Conservation (phyloP, 2,113 vertebrate species). For the Prietella phreatophila region DNA sequence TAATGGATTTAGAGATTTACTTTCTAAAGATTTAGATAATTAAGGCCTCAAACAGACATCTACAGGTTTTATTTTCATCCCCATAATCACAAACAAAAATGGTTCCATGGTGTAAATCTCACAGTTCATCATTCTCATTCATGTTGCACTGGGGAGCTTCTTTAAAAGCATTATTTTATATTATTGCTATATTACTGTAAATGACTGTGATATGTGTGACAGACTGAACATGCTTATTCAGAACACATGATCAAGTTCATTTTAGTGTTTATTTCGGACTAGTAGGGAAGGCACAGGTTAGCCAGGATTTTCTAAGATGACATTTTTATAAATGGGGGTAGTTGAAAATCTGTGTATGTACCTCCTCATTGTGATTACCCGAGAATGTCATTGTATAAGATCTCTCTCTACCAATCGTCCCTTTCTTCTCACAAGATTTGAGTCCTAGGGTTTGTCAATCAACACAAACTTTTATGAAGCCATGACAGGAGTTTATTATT, state of each 20-base stretch:
- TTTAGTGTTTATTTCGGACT: slow-evolving; percentile 24
- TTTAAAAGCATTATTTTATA: background rate
- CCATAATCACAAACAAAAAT: background rate
- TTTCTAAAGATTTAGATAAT: background rate
- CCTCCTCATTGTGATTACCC: background rate
- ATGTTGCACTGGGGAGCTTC: slow-evolving; percentile 2
- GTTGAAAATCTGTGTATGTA: background rate
- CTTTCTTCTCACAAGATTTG: background rate
- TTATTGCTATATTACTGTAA: slow-evolving; percentile 20
- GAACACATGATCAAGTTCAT: slow-evolving; percentile 28
- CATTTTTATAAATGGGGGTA: background rate
- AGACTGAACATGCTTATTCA: slow-evolving; percentile 27
- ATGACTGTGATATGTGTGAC: background rate
- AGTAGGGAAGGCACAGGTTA: slow-evolving; percentile 4
- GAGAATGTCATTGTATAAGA: background rate
- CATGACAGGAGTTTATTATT: slow-evolving; percentile 21
- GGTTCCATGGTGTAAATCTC: slow-evolving; percentile 4
- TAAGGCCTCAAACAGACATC: background rate
- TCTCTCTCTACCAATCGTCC: background rate
- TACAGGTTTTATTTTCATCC: background rate
- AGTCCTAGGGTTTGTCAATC: too few species aligned
- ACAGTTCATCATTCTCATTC: background rate
- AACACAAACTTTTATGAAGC: background rate
- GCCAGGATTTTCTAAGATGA: slow-evolving; percentile 12
- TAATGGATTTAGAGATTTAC: background rate